A percentile compares a stretch with the other conserved stretches of the same genome.
phyloP scores from a whole-genome alignment of 2,888 invertebrate genomes.

The Drosophila quinaria region DNA sequence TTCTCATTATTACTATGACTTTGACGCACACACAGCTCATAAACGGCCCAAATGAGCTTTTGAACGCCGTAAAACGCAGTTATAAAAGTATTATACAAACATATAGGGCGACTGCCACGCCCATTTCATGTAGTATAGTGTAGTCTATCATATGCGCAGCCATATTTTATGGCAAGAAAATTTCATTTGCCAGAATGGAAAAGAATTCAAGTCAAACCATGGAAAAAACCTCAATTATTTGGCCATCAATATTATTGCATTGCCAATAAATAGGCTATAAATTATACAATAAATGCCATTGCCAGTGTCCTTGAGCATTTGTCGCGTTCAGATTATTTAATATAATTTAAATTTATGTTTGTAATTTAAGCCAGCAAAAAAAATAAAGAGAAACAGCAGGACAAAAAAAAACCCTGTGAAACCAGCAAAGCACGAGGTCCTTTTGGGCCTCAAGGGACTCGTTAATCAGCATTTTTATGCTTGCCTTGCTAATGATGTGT shows the following conservation, averaged over 20 bases:
- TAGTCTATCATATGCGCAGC: conserved; percentile 22
- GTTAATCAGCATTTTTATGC: conserved; percentile 82
- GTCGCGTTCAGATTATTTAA: conserved; percentile 60
- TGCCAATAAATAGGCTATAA: conserved; percentile 72
- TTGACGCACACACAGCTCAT: conserved; percentile 62
- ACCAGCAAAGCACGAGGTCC: conserved; percentile 33
- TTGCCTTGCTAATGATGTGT: conserved; percentile 77
- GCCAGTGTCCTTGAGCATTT: conserved; percentile 62
- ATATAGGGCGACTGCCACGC: conserved; percentile 21
- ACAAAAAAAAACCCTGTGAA: conserved; percentile 17
- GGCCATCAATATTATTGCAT: conserved; percentile 73
- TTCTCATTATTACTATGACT: conserved; percentile 74
- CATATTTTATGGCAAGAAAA: conserved; percentile 65
- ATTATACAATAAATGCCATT: conserved; percentile 75
- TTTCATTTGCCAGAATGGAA: conserved; percentile 48
- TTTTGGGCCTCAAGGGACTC: conserved; percentile 67
- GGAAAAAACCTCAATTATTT: conserved; percentile 72
- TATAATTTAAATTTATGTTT: conserved; percentile 80
- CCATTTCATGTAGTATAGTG: conserved; percentile 38
- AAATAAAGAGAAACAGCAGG: not conserved
- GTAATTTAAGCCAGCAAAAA: conserved; percentile 50
- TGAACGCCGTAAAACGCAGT: conserved; percentile 56
- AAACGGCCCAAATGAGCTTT: conserved; percentile 72
- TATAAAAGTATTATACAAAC: conserved; percentile 36
- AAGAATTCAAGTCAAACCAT: not conserved